Base-by-base conservation (phyloP, 1,140 invertebrate genomes). In the Zaprionus camerounensis region DNA sequence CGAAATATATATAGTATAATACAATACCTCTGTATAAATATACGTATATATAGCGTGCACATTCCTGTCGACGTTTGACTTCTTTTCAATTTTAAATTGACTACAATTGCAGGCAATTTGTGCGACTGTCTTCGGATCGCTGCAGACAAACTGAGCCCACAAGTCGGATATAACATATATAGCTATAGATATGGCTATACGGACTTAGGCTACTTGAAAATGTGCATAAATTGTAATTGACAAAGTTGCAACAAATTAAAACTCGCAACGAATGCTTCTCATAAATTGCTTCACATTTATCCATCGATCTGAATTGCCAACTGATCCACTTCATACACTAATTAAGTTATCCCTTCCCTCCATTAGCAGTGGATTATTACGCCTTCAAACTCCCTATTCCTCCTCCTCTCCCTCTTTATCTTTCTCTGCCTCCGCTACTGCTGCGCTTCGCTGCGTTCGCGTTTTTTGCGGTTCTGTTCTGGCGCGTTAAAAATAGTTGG, bases 11-110 rank as follows among this genome's bases (percentile, higher is more conserved):
- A 31, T 59, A 34, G 15, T 22, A n/a, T 38, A 49, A 38, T 71
- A 59, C 44, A 12, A 55, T 46, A 76, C 41, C 28, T 41, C 34
- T 68, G 5, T 38, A 78, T 67, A 55, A 34, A 34, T 46, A 58
- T 51, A 62, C 17, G 31, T 17, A 46, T 28, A 55, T 68, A 41
- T 73, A 44, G 36, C 49, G 51, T 63, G 51, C 46, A 67, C 85
- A 78, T 72, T 80, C 68, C 64, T 72, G 62, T 69, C 84, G 71
- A 85, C 84, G 76, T 84, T 88, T 90, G 85, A 90, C 85, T 88
- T 88, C 85, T 88, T 88, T 90, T 88, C 85, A 88, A 88, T 88
- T 85, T 85, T 90, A 79, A 88, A 88, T 88, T 88, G 85, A 90
- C 81, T 79, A 88, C 85, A 88, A 88, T 88, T 88, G 85, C 76